Evolutionary conservation across 2,113 vertebrate species (phyloP).

Genomic region (Empidonax traillii): DNA sequence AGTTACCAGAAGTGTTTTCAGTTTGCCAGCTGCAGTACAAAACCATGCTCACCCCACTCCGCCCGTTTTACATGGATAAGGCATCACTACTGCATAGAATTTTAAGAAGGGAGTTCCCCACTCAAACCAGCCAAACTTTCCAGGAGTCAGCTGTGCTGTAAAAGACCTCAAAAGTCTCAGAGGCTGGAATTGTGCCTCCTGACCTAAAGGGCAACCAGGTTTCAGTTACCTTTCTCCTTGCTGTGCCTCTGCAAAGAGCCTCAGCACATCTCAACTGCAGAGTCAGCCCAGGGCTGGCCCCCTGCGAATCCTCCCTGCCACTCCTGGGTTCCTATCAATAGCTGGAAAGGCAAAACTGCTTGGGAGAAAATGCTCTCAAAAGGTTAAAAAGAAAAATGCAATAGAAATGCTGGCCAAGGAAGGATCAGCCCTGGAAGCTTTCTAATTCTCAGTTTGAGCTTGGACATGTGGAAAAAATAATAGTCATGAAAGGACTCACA

Average conservation of each 20-base stretch:
- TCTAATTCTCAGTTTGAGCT: slow-evolving; percentile 30
- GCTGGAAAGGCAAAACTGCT: background rate
- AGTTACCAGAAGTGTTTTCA: background rate
- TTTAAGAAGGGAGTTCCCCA: background rate
- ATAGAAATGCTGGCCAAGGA: background rate
- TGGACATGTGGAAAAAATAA: slow-evolving; percentile 58
- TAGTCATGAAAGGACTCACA: slow-evolving; percentile 10
- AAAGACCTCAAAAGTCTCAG: background rate
- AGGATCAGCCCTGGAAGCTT: slow-evolving; percentile 10
- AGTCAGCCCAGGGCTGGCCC: background rate
- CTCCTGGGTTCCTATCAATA: background rate
- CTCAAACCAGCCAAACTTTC: background rate
- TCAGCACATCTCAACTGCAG: background rate
- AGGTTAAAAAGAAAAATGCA: slow-evolving; percentile 37
- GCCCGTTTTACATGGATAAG: background rate
- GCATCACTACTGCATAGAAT: background rate
- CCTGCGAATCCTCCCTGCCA: background rate
- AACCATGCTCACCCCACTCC: accelerated
- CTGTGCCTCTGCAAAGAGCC: background rate
- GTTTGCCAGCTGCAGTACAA: background rate
- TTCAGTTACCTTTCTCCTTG: background rate
- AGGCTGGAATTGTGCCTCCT: background rate
- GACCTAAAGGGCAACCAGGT: background rate
- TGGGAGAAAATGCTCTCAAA: background rate
- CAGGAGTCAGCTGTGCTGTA: background rate